phyloP scores from a whole-genome alignment of 2,797 vertebrate genomes.

The Lepus oiostolus region DNA sequence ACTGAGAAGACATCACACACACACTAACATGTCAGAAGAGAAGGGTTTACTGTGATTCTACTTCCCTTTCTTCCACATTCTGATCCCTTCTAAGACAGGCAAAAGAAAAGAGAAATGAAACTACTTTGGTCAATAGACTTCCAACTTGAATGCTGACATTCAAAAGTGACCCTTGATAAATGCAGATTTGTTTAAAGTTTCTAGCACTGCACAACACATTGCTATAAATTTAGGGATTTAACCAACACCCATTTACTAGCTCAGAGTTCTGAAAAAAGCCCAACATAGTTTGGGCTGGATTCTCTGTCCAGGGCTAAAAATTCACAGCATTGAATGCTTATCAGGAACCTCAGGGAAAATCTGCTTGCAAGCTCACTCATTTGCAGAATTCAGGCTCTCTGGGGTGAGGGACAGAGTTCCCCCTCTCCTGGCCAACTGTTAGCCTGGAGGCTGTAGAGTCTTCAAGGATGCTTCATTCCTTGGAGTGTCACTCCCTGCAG shows the following conservation, averaged over 20 bases:
- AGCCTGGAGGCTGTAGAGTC: neutral
- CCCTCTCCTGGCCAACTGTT: neutral
- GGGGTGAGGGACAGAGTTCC: neutral
- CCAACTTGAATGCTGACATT: neutral
- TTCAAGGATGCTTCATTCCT: neutral
- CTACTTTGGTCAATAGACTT: neutral
- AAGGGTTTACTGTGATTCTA: neutral
- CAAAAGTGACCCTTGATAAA: neutral
- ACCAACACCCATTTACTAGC: neutral
- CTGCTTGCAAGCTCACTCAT: neutral
- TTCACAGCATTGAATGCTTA: neutral
- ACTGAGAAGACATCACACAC: constrained; percentile 12
- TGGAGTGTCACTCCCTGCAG: neutral
- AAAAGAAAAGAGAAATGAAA: neutral
- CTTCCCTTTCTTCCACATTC: neutral
- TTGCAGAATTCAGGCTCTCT: neutral
- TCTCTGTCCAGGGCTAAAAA: neutral
- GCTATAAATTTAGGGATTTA: neutral
- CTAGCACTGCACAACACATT: neutral
- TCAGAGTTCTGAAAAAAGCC: constrained; percentile 4
- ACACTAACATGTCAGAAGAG: neutral
- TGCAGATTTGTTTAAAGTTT: neutral
- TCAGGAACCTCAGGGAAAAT: neutral
- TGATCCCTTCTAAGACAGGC: neutral
- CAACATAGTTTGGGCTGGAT: neutral